Conservation (phyloP, 2,888 invertebrate genomes). For the Hetaerina titia region DNA sequence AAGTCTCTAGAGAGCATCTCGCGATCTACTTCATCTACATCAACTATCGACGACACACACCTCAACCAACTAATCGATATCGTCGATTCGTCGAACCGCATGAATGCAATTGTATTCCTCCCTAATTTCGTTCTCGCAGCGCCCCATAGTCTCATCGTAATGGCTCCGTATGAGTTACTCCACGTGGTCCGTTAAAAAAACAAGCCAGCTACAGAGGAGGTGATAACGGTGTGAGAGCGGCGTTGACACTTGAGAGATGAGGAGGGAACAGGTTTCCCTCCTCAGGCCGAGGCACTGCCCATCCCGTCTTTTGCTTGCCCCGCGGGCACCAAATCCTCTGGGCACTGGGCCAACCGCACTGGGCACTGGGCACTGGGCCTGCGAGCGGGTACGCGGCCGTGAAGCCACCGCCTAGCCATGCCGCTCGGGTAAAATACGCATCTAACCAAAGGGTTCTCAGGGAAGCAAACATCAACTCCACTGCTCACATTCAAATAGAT, state of each 20-base stretch:
- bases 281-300: background rate
- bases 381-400: background rate
- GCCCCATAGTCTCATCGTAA: background rate
- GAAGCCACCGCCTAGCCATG: background rate
- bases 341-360: background rate
- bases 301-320: background rate
- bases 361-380: background rate
- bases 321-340: background rate
- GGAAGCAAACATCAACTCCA: background rate
- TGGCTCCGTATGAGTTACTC: background rate
- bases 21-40: no score
- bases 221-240: background rate
- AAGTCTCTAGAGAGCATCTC: no score
- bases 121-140: background rate
- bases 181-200: background rate
- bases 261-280: slow-evolving; percentile 37
- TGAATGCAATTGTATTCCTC: background rate
- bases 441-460: background rate
- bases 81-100: background rate
- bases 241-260: background rate
- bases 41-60: no score
- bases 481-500: background rate
- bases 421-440: background rate
- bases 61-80: background rate
- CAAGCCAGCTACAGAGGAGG: background rate